Conservation (phyloP, 2,797 vertebrate genomes). For the Peromyscus aztecus region DNA sequence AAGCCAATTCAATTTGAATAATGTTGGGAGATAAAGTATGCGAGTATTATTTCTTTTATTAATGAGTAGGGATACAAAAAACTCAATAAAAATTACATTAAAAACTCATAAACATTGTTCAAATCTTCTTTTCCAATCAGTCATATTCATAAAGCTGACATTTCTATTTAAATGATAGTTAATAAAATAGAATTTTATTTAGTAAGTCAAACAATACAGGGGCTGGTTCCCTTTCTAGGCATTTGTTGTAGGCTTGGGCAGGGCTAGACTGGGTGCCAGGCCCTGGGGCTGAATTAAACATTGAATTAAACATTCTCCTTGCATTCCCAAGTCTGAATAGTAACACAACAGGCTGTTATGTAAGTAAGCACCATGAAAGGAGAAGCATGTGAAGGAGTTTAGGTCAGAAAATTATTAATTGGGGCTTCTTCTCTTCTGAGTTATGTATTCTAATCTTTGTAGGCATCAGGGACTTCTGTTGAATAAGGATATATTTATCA, state of each 20-base stretch:
- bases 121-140: constrained; percentile 63
- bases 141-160: constrained; percentile 65
- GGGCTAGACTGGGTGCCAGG: background rate
- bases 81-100: constrained; percentile 79
- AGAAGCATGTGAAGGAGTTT: background rate
- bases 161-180: constrained; percentile 71
- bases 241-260: background rate
- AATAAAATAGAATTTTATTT: constrained; percentile 65
- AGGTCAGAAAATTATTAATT: background rate
- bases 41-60: constrained; percentile 73
- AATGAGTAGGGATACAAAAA: constrained; percentile 70
- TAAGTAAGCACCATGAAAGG: background rate
- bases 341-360: background rate
- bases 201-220: background rate
- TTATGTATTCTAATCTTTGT: background rate
- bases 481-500: constrained; percentile 28
- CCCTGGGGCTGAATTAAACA: background rate
- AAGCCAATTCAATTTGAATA: constrained; percentile 66
- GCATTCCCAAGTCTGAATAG: background rate
- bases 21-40: constrained; percentile 63
- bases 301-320: background rate
- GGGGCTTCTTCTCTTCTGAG: background rate
- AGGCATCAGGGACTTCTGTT: background rate
- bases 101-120: constrained; percentile 78
- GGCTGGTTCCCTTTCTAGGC: background rate